Evolutionary conservation across 2,797 vertebrate genomes (phyloP), one percentile per base, ranked within the genome.

Genomic region (Syngnathus acus): DNA sequence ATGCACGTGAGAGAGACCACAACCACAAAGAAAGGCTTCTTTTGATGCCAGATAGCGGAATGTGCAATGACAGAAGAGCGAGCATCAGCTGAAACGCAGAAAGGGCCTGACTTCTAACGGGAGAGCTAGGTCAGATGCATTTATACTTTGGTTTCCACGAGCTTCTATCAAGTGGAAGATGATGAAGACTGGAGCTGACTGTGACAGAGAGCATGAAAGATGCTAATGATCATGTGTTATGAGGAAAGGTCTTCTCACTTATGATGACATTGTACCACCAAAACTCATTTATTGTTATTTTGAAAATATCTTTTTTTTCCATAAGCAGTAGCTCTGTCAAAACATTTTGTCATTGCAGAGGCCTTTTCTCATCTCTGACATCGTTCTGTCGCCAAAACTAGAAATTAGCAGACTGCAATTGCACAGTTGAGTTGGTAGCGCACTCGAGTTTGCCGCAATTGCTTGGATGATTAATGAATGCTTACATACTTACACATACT

Each of bases 41-140:
- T 78, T 81, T 79, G 78, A 85, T 85, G 75, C 7, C 0, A 48
- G 68, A 75, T 73, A 70, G 76, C 64, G 73, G 68, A 72, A 75
- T 51, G 64, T 38, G 53, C 77, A 62, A 73, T 58, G 71, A 73
- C 71, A 80, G 70, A 75, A 84, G 68, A 70, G 69, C 74, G 26
- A 69, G 68, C 74, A 71, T 85, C 80, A 79, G 73, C 78, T 75
- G 75, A 84, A 83, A 76, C 60, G n/a, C 8, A 42, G 68, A 74
- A 68, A 66, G 51, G 48, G 65, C 66, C 70, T 69, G 73, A 75
- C 72, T 71, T 76, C 67, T 78, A 77, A 73, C 75, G 51, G 21
- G 54, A 40, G 10, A 65, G 68, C 68, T 62, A 55, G 66, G 71
- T 68, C 23, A 48, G 54, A 2, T 32, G 59, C 45, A 53, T 65